These are phyloP conservation scores for Pogona vitticeps DNA, from an alignment of 2,113 vertebrate genomes.

Conservation along the genomic window DNA sequence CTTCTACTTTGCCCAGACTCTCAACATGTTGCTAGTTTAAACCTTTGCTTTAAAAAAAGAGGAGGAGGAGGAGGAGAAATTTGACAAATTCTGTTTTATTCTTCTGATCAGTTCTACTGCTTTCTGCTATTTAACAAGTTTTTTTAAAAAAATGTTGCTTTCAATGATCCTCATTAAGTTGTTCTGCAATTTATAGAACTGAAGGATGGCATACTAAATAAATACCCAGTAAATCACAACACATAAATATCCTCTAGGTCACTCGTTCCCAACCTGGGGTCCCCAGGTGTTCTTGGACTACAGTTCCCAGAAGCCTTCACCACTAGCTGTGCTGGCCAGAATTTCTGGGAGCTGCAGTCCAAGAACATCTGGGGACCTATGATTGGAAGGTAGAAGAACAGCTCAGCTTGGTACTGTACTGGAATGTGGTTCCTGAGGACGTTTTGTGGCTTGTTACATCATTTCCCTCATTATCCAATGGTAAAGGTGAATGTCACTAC, in stretches of 20 bases:
- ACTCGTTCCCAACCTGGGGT: not conserved
- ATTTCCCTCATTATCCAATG: too few species aligned
- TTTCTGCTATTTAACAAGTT: not conserved
- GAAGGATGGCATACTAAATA: not conserved
- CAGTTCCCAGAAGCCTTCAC: too few species aligned
- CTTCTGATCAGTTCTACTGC: not conserved
- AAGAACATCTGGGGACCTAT: too few species aligned
- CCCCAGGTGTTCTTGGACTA: too few species aligned
- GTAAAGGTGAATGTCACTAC: too few species aligned
- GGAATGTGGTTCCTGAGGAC: too few species aligned
- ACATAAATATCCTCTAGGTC: not conserved
- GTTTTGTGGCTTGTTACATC: too few species aligned
- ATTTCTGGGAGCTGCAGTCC: too few species aligned
- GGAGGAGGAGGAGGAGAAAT: too few species aligned
- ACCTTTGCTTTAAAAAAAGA: not conserved
- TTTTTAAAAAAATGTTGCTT: not conserved
- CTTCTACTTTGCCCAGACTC: not conserved
- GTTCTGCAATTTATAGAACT: not conserved
- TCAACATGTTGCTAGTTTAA: not conserved
- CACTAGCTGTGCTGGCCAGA: too few species aligned
- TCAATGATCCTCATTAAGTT: not conserved
- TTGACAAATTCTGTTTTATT: not conserved
- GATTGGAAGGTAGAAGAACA: too few species aligned
- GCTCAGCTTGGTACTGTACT: too few species aligned
- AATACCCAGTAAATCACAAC: not conserved